These are phyloP conservation scores for Bubo blakistoni DNA, from an alignment of 2,113 vertebrate species.

Conservation along the genomic window DNA sequence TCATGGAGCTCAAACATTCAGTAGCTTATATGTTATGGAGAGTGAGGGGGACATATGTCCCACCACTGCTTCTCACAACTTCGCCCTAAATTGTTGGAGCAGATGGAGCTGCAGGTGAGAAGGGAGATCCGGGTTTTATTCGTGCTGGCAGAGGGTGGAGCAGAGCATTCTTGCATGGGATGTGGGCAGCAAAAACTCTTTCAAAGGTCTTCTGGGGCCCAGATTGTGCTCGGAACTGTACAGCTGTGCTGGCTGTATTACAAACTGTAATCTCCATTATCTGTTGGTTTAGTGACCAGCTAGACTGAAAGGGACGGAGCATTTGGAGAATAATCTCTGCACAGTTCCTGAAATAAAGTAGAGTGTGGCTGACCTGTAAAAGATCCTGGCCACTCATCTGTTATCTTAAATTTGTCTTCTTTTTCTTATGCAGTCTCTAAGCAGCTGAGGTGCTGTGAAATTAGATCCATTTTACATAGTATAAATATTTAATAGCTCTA, in stretches of 20 bases:
- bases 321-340: background rate
- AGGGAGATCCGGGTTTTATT: background rate
- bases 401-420: background rate
- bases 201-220: background rate
- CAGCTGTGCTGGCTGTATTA: background rate
- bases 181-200: background rate
- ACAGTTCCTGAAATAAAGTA: background rate
- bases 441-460: background rate
- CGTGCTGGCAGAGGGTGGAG: background rate
- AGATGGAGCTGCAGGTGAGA: background rate
- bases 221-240: background rate
- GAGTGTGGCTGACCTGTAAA: background rate
- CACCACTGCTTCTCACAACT: background rate
- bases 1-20: background rate
- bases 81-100: background rate
- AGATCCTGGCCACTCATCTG: background rate
- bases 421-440: background rate
- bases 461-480: conserved; percentile 31
- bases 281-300: background rate
- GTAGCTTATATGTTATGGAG: background rate
- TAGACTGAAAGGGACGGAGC: background rate
- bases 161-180: background rate
- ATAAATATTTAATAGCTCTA: conserved; percentile 52
- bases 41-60: background rate
- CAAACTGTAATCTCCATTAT: background rate